Base-by-base conservation (phyloP, 2,113 vertebrate genomes). In the Ophiodon elongatus region DNA sequence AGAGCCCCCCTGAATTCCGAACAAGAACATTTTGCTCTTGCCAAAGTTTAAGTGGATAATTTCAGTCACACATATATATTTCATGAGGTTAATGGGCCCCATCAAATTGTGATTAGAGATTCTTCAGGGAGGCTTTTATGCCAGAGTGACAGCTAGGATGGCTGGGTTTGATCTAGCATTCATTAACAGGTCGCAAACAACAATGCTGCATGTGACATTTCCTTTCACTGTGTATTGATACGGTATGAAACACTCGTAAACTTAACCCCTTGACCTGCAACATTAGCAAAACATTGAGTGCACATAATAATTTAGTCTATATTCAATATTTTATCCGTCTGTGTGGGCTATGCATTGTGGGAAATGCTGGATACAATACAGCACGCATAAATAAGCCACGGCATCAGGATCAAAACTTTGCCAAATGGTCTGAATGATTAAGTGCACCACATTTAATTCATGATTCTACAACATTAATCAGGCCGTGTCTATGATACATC, bases 1-100 rank as follows among this genome's bases (percentile, higher is more conserved):
- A 81, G 73, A 79, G 59, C 75, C 69, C 65, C 41, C 25, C 63
- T 79, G 88, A 90, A 87, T 91, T 84, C 83, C 85, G 88, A 89
- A 90, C 80, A 88, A 80, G 85, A 83, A 83, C 79, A 73, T 82
- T 89, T 88, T 79, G 79, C 87, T 85, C 80, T 86, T 93, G 93
- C 91, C 93, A 94, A 95, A 93, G 81, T 94, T 93, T 92, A 94
- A 95, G 92, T 94, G 93, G 86, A 85, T 89, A 70, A 91, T 91
- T 94, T 86, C 79, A 91, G 89, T 93, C 82, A 81, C 78, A 89
- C 87, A 92, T 93, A 83, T 93, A 94, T 93, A 93, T 93, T 94
- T 93, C 85, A 94, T 93, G 91, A 92, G 78, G 84, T 87, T 93
- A 93, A 94, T 91, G 90, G 85, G 80, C 80, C 85, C 82, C 79